Evolutionary conservation across 2,888 invertebrate species (phyloP), one percentile per base, ranked within the genome.

Genomic region (Ochropleura leucogaster): DNA sequence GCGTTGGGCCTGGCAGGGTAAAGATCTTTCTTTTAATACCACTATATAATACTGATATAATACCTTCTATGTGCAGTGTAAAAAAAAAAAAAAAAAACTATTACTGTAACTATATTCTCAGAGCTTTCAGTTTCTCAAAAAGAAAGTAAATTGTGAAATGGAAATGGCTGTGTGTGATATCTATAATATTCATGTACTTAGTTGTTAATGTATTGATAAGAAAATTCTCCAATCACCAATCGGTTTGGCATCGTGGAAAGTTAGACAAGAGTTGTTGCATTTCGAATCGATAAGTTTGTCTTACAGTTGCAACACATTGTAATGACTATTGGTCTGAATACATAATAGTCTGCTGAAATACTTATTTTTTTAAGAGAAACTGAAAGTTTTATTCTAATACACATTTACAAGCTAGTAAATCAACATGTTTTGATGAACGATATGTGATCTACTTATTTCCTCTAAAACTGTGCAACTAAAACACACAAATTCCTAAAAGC

Each of bases 41-140:
- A 85, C 67, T 59, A n/a, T n/a, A n/a, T n/a, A n/a, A n/a, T n/a
- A n/a, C 63, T 73, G 71, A 69, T 77, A 80, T 70, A 85, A 78
- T 89, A 91, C 87, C 87, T 87, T 85, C 75, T 79, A 79, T 71
- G 47, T 72, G 84, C 86, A 83, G 82, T 84, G 72, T 85, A 80
- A 59, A 79, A 78, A 81, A 74, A 84, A 81, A 74, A 84, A 79
- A 84, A 86, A 74, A 30, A 80, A 46, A 80, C 44, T 62, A 88
- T 89, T 88, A 93, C 93, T 93, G 92, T 91, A 93, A 90, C 92
- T 90, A 89, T 90, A 89, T 72, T 90, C 91, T 90, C 91, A 70
- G 49, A 68, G 68, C 85, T 88, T 86, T 85, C 87, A 89, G 87
- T 87, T 89, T 85, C 85, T 83, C 82, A 42, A 73, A 81, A 73